These are phyloP conservation scores for Leptonema lineaticorne DNA, from an alignment of 1,140 invertebrate genomes.

Conservation along the genomic window DNA sequence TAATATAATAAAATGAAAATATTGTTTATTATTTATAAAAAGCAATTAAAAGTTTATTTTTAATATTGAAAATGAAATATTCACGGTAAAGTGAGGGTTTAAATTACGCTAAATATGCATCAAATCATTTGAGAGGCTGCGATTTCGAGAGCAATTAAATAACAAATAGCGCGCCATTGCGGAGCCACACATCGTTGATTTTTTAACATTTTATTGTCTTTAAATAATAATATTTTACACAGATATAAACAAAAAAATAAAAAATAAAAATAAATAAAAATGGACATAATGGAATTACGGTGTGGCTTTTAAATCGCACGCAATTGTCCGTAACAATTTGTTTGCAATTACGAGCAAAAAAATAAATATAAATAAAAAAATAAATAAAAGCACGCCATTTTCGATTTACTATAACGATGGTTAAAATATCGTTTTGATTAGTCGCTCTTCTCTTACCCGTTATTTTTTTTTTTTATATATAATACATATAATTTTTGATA, in stretches of 20 bases:
- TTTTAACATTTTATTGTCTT: slow-evolving; percentile 3
- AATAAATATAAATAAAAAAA: too few relatives aligned
- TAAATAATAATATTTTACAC: too few relatives aligned
- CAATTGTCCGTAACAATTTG: background rate
- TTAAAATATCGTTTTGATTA: background rate
- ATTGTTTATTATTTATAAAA: too few relatives aligned
- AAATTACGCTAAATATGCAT: background rate
- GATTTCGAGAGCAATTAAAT: background rate
- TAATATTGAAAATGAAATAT: too few relatives aligned
- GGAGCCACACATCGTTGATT: slow-evolving; percentile 13
- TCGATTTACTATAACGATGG: background rate
- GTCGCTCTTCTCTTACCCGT: too few relatives aligned
- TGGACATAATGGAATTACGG: slow-evolving; percentile 6
- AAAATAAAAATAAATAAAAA: too few relatives aligned
- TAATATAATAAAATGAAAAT: too few relatives aligned
- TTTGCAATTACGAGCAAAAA: slow-evolving; percentile 8
- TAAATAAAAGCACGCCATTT: background rate
- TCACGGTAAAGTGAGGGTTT: too few relatives aligned
- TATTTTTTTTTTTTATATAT: too few relatives aligned
- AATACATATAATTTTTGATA: too few relatives aligned
- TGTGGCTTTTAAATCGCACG: background rate
- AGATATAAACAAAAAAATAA: too few relatives aligned
- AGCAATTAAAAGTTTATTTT: too few relatives aligned
- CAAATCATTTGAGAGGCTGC: background rate
- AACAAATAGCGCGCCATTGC: background rate